Conservation (phyloP, 2,113 vertebrate species). For the Tetrax tetrax region DNA sequence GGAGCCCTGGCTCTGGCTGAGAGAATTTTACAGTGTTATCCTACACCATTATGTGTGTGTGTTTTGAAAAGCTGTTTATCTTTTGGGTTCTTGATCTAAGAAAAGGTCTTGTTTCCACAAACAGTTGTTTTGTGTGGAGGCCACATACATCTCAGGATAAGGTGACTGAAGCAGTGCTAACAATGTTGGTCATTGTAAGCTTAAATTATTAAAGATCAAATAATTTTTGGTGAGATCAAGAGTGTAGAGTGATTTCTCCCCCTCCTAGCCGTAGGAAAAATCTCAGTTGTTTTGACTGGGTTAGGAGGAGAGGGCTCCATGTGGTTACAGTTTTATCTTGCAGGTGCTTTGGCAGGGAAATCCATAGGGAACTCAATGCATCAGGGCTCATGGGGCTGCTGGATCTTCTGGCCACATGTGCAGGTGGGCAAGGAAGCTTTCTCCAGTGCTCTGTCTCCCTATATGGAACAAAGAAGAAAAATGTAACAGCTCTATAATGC, state of each 20-base stretch:
- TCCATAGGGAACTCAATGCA: not conserved
- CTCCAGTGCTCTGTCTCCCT: not conserved
- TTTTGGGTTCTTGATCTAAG: not conserved
- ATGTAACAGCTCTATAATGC: not conserved
- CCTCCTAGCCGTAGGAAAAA: not conserved
- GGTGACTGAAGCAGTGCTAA: not conserved
- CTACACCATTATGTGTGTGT: not conserved
- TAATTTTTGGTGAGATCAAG: not conserved
- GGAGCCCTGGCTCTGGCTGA: not conserved
- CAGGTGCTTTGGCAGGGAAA: not conserved
- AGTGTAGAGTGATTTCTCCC: not conserved
- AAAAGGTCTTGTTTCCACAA: not conserved
- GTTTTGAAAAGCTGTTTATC: not conserved
- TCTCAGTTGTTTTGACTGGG: not conserved
- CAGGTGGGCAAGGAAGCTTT: not conserved
- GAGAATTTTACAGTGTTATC: not conserved
- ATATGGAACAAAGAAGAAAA: not conserved
- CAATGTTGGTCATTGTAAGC: not conserved
- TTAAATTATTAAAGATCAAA: not conserved
- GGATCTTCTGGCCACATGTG: not conserved
- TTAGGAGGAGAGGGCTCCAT: not conserved
- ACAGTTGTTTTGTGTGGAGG: not conserved
- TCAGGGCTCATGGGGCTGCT: accelerated
- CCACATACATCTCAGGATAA: accelerated
- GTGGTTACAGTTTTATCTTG: accelerated